Evolutionary conservation across 2,888 invertebrate genomes (phyloP), one percentile per base, ranked within the genome.

Genomic region (Megamerina dolium): DNA sequence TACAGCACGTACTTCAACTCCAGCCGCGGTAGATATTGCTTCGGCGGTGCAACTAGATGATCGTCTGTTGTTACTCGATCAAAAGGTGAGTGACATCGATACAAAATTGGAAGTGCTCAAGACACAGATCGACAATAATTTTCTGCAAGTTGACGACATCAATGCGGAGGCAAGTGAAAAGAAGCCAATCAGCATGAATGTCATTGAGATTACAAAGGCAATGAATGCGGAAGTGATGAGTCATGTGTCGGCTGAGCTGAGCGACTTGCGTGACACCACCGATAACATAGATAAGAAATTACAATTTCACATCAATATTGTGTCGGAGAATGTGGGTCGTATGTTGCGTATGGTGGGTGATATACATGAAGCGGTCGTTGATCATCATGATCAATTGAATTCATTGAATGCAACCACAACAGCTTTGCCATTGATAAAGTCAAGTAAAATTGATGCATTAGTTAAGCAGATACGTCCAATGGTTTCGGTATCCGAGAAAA

Each of bases 141-240:
- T 86, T 60, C 73, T 88, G 45, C 83, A 85, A 42, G 79, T 79
- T 13, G 89, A 89, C 60, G 89, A 89, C 59, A 85, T 88, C 48
- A 88, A 87, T 60, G 88, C 85, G 1, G 88, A 88, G 67, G 88
- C 88, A 1, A 88, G 88, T 59, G 89, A 89, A 70, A 88, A 87
- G 72, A 87, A 87, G 61, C 86, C 88, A 2, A 80, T 88, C 36
- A 87, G 86, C 63, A 80, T 87, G 75, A 87, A 87, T 63, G 83
- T 86, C 12, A 78, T 86, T 40, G 87, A 88, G 70, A 86, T 87
- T 46, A 84, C 87, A 3, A 88, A 87, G 71, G 81, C 87, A n/a
- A 77, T 88, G 62, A 88, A 84, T 66, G 77, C 82, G 18, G 88
- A 88, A 72, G 83, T 86, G 23, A 80, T 88, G 66, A 82, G 81